Evolutionary conservation across 2,888 invertebrate genomes (phyloP).

Genomic region (Amaurobius ferox): DNA sequence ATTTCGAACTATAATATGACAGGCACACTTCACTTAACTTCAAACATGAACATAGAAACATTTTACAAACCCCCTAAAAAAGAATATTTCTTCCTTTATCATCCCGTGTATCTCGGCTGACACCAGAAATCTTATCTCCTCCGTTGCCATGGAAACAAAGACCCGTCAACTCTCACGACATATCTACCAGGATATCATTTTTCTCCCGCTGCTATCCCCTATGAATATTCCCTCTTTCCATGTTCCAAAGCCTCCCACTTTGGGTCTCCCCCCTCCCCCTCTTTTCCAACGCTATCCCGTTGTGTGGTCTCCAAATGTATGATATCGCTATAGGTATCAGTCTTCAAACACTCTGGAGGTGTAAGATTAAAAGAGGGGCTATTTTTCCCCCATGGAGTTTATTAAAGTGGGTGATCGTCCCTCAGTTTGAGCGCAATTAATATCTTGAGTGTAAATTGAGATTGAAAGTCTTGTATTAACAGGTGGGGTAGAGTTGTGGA

Average conservation of each 20-base stretch:
- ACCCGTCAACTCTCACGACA: neutral
- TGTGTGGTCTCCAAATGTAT: conserved; percentile 1
- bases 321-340: conserved; percentile 3
- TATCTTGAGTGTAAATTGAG: neutral
- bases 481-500: neutral
- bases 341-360: conserved; percentile 5
- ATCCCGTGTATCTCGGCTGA: neutral
- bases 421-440: neutral
- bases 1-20: neutral
- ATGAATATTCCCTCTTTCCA: neutral
- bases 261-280: neutral
- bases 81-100: neutral
- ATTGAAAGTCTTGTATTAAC: conserved; percentile 15
- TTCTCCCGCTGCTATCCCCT: neutral
- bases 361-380: neutral
- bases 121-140: conserved; percentile 2
- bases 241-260: neutral
- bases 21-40: neutral
- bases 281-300: neutral
- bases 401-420: neutral
- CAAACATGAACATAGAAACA: neutral
- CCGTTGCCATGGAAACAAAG: neutral
- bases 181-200: conserved; percentile 6
- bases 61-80: neutral
- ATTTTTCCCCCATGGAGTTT: neutral